Conservation (phyloP, 2,888 invertebrate genomes). For the Lasioglossum calceatum region DNA sequence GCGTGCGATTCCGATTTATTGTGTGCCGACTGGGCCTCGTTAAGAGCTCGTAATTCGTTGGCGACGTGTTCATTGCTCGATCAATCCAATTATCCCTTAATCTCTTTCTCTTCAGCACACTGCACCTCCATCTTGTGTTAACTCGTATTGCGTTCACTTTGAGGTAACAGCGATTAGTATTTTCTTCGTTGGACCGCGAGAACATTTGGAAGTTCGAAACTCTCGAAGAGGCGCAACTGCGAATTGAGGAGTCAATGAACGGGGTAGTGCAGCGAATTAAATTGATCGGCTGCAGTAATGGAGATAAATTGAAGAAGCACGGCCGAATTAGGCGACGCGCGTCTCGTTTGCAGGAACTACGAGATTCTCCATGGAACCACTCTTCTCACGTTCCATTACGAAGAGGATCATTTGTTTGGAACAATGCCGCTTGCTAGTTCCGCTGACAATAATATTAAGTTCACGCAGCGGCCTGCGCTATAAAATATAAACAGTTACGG, state of each 20-base stretch:
- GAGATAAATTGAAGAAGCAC: conserved; percentile 64
- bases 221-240: conserved; percentile 44
- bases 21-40: background rate
- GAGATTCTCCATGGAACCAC: background rate
- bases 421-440: background rate
- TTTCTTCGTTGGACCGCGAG: background rate
- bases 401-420: background rate
- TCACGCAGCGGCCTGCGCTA: too few relatives aligned
- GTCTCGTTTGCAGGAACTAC: conserved; percentile 52
- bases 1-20: background rate
- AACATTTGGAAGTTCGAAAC: conserved; percentile 40
- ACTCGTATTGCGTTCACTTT: too few relatives aligned
- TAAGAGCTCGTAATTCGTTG: background rate
- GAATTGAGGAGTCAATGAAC: conserved; percentile 62
- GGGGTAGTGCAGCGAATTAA: conserved; percentile 59
- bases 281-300: conserved; percentile 62
- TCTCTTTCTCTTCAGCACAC: background rate
- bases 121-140: too few relatives aligned
- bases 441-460: too few relatives aligned
- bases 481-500: too few relatives aligned
- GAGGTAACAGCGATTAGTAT: too few relatives aligned
- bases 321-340: conserved; percentile 39
- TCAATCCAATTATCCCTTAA: background rate
- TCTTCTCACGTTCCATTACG: background rate
- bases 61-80: background rate